Conservation (phyloP, 2,888 invertebrate species). For the Melolontha melolontha region DNA sequence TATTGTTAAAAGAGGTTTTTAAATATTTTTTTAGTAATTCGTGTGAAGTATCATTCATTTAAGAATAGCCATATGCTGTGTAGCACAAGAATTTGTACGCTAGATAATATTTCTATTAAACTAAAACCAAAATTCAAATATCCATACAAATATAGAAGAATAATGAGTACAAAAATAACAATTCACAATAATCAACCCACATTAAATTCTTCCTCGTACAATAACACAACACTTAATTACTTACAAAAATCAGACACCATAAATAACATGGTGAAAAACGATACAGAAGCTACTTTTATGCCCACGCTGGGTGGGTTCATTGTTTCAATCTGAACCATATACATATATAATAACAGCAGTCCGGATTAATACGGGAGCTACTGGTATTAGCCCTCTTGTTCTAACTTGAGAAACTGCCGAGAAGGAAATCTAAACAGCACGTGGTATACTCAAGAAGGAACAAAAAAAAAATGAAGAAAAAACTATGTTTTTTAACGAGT, state of each 20-base stretch:
- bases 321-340: slow-evolving; percentile 29
- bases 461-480: slow-evolving; percentile 47
- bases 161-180: slow-evolving; percentile 22
- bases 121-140: no score
- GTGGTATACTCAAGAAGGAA: slow-evolving; percentile 48
- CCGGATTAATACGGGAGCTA: slow-evolving; percentile 39
- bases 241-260: slow-evolving; percentile 41
- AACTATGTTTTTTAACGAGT: slow-evolving; percentile 41
- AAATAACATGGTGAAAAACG: slow-evolving; percentile 41
- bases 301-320: slow-evolving; percentile 44
- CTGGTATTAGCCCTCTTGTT: slow-evolving; percentile 42
- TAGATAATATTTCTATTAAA: no score
- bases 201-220: slow-evolving; percentile 7
- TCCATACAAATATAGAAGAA: not conserved
- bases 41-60: no score
- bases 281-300: slow-evolving; percentile 42
- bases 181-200: slow-evolving; percentile 29
- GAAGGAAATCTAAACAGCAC: slow-evolving; percentile 31
- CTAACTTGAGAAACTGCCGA: slow-evolving; percentile 28
- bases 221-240: slow-evolving; percentile 35
- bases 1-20: no score
- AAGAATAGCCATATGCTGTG: no score
- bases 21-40: no score
- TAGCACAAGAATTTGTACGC: no score
- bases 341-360: not conserved